Evolutionary conservation across 2,888 invertebrate species (phyloP).

Genomic region (Melinaea menophilus): DNA sequence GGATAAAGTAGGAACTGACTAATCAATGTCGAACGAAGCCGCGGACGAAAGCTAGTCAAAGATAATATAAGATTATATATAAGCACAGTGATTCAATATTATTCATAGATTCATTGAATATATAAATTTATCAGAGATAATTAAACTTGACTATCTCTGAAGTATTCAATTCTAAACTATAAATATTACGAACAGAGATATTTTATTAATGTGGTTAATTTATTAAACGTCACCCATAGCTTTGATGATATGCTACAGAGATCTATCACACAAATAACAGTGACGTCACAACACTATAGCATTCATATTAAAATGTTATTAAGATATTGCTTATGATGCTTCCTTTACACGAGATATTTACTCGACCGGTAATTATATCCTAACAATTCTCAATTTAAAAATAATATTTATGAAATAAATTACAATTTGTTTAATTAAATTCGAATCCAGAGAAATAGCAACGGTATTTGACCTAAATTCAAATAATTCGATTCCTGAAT

Average conservation of each 20-base stretch:
- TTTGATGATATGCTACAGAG: constrained; percentile 1
- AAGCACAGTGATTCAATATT: too few species aligned
- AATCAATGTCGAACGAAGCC: too few species aligned
- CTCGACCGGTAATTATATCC: constrained; percentile 9
- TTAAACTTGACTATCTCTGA: too few species aligned
- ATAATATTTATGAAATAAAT: neutral
- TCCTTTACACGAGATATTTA: constrained; percentile 16
- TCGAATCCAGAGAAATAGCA: neutral
- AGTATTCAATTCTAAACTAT: neutral
- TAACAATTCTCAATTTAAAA: neutral
- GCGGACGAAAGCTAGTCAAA: too few species aligned
- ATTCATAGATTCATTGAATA: too few species aligned
- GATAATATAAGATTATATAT: too few species aligned
- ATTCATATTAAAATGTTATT: constrained; percentile 34
- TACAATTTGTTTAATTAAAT: neutral
- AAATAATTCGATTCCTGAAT: neutral
- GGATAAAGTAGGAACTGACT: too few species aligned
- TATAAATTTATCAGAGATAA: too few species aligned
- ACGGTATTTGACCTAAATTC: constrained; percentile 1
- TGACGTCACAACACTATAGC: constrained; percentile 6
- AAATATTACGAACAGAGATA: neutral
- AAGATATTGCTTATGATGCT: constrained; percentile 29
- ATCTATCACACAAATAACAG: constrained; percentile 12
- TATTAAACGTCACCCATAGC: constrained; percentile 4
- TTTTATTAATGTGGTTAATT: neutral